A percentile compares a stretch with the other conserved stretches of the same genome.
Evolutionary conservation across 2,113 vertebrate genomes (phyloP).

Genomic region (Rhinogobius similis): DNA sequence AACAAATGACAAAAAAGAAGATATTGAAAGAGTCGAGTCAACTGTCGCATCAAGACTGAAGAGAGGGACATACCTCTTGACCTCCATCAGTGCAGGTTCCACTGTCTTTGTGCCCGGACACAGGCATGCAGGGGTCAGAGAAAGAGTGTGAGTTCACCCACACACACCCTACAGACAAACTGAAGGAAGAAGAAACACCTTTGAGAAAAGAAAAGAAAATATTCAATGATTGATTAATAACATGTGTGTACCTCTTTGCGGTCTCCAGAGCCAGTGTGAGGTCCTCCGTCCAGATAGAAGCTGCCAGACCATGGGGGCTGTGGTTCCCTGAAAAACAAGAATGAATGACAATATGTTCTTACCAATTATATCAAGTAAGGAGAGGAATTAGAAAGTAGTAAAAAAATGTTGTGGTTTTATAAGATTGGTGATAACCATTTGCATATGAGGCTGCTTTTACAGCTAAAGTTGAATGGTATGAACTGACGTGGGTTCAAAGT

Average conservation of each 20-base stretch:
- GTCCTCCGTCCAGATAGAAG: slow-evolving; percentile 89
- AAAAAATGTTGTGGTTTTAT: not conserved
- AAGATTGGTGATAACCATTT: not conserved
- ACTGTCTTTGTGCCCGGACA: slow-evolving; percentile 82
- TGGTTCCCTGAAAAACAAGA: slow-evolving; percentile 72
- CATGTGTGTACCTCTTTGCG: slow-evolving; percentile 72
- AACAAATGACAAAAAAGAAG: slow-evolving; percentile 1
- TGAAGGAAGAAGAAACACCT: slow-evolving; percentile 39
- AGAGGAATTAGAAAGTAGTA: not conserved
- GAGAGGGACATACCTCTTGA: slow-evolving; percentile 75
- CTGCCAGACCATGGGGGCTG: slow-evolving; percentile 80
- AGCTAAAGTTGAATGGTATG: not conserved
- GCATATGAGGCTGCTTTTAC: not conserved
- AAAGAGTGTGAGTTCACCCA: slow-evolving; percentile 87
- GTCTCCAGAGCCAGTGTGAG: slow-evolving; percentile 86
- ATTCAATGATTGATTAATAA: not conserved
- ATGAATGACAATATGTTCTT: not conserved
- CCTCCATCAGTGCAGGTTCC: slow-evolving; percentile 85
- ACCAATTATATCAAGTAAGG: not conserved
- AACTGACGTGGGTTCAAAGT: not conserved
- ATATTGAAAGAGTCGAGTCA: not conserved
- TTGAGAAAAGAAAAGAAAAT: not conserved
- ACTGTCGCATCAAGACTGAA: not conserved
- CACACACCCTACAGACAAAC: slow-evolving; percentile 81
- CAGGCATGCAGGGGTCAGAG: slow-evolving; percentile 80